Base-by-base conservation (phyloP, 2,113 vertebrate species). In the Gallinago media region DNA sequence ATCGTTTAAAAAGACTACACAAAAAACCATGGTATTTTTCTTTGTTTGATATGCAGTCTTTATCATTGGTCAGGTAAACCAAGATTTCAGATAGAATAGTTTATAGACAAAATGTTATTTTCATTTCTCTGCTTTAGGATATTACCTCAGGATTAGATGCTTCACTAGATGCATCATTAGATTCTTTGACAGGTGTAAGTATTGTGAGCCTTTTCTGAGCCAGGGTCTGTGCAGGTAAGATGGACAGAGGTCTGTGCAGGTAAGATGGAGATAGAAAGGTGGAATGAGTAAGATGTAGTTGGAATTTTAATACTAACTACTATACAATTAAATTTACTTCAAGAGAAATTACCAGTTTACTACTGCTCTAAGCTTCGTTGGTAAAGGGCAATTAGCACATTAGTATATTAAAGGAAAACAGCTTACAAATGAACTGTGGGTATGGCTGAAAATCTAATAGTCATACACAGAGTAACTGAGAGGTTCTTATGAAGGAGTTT, bases 1-100 rank as follows among this genome's bases (percentile, higher is more conserved):
- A 2, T 55, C 42, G 9, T 61, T 96, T 32, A 42, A 59, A 85
- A 85, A 72, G 18, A 2, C 75, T 65, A 10, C 16, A n/a, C 15
- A 32, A 40, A 67, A 94, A 55, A 29, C 3, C 0, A 0, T 13
- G 7, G 12, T 54, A 23, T 31, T 55, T 0, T 3, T 65, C 49
- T 63, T 95, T 67, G 19, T 74, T 72, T 55, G 71, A 29, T 49
- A 32, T 49, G 62, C 26, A 38, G 40, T 65, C 44, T 79, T 82
- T 82, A 27, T 77, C 11, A 26, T 8, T 58, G 31, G 4, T 73
- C 36, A 46, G 46, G 31, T 56, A 47, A 67, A 76, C 27, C 59
- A 15, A 73, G 8, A 36, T 73, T 54, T 86, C 18, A 32, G 26
- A 32, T 49, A 15, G n/a, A 78, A 4, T 32, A 25, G 31, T 34